Conservation (phyloP, 2,113 vertebrate species). For the Callaeas wilsoni region DNA sequence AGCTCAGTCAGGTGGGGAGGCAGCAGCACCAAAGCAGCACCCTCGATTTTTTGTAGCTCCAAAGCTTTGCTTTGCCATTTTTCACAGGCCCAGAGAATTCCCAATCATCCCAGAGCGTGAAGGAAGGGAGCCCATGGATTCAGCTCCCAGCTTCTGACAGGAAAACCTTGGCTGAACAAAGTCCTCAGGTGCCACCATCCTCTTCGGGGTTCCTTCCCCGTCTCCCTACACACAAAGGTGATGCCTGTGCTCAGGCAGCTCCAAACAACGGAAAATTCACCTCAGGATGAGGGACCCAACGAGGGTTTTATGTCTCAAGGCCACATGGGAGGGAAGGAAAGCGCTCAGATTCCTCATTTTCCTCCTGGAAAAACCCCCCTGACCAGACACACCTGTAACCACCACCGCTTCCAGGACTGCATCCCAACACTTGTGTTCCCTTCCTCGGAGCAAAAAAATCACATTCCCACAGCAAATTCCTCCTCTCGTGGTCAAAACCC, state of each 20-base stretch:
- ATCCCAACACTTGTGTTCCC: fast-evolving
- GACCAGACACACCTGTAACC: fast-evolving
- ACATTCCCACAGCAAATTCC: not conserved
- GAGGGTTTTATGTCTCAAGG: not conserved
- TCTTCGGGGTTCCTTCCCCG: fast-evolving
- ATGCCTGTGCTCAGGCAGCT: fast-evolving
- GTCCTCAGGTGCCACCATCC: fast-evolving
- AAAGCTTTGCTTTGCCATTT: not conserved
- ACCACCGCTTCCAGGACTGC: fast-evolving
- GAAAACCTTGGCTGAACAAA: fast-evolving
- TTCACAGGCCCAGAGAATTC: not conserved
- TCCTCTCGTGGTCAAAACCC: fast-evolving
- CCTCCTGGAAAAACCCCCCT: not conserved
- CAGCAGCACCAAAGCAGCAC: not conserved
- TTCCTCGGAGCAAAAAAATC: too few relatives aligned
- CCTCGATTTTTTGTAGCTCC: not conserved
- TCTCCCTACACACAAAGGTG: fast-evolving
- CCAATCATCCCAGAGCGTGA: fast-evolving
- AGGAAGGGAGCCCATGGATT: not conserved
- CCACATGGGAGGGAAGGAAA: not conserved
- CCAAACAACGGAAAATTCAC: not conserved
- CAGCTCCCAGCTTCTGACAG: not conserved
- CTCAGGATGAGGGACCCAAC: fast-evolving
- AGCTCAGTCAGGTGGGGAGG: not conserved
- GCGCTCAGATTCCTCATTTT: not conserved